Base-by-base conservation (phyloP, 23 tunicate genomes). In the Corella eumyota region DNA sequence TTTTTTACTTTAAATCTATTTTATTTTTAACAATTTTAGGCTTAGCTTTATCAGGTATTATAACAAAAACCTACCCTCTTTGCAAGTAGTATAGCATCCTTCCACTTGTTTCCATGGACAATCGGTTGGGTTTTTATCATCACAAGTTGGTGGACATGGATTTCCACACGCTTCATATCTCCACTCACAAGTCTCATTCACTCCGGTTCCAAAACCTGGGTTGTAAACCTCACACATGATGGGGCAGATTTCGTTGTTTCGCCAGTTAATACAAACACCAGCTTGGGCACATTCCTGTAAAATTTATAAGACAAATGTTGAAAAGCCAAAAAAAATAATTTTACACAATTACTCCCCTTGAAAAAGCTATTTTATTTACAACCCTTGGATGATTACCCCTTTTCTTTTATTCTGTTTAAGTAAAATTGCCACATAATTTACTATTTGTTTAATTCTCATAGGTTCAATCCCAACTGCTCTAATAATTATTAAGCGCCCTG, bases 61-160 rank as follows among this genome's bases (percentile, higher is more conserved):
- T 15, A 6, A 51, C 57, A 51, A 11, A 2, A 25, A n/a, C 64
- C 49, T 38, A 85, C 95, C 95, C 19, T 78, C 88, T 73, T 78
- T 73, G 81, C 96, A 88, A 2, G 76, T 77, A 34, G 73, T 78
- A 45, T 88, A 88, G 38, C 96, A 88, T 22, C 96, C 96, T 65
- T 88, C 96, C 7, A 88, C 44, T 25, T 62, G 58, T 49, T 54
- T 24, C 96, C 96, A 88, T 1, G 96, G 77, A 25, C 96, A 88
- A 33, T 48, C 20, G 48, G 76, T 50, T 2, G 96, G 96, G 29
- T 78, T 73, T 30, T 35, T 35, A 49, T 88, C 66, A 17, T 68
- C 46, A 63, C 96, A 88, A 34, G 96, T 88, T 15, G 77, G 76
- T n/a, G 96, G 96, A 57, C 96, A 88, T 0, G 96, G 96, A 52